Percentiles rank a stretch among this genome's conserved stretches.
Conservation (phyloP, 2,797 vertebrate species). For the Dendrocincla tyrannina region DNA sequence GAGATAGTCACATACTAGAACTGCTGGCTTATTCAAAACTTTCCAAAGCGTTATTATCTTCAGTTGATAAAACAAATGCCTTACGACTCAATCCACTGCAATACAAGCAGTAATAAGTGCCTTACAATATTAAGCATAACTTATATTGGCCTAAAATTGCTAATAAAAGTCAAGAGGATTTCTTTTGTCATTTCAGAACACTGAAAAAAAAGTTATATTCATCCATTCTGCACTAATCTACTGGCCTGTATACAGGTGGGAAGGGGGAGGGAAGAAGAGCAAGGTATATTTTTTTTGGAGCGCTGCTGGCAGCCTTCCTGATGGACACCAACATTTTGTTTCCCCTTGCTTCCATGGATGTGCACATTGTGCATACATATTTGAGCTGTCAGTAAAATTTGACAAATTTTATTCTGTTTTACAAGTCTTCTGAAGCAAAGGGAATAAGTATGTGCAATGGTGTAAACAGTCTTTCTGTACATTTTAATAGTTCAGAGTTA, state of each 20-base stretch:
- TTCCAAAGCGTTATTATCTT: conserved; percentile 71
- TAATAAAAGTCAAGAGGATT: conserved; percentile 35
- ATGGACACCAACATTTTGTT: conserved; percentile 62
- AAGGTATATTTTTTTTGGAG: conserved; percentile 75
- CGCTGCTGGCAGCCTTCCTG: conserved; percentile 91
- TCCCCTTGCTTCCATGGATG: conserved; percentile 32
- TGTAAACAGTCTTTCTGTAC: conserved; percentile 86
- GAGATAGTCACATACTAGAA: conserved; percentile 40
- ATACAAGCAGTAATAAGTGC: conserved; percentile 76
- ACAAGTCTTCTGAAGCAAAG: conserved; percentile 71
- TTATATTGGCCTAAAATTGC: conserved; percentile 40
- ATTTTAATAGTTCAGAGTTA: conserved; percentile 80
- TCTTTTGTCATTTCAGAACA: neutral
- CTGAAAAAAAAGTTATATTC: neutral
- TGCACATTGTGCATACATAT: conserved; percentile 62
- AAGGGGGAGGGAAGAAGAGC: conserved; percentile 20
- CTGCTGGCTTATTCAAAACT: conserved; percentile 45
- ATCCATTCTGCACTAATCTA: conserved; percentile 67
- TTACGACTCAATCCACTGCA: conserved; percentile 68
- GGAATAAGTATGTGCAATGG: conserved; percentile 87
- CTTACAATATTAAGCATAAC: conserved; percentile 66
- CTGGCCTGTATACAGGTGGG: conserved; percentile 31
- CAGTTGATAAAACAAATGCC: conserved; percentile 69
- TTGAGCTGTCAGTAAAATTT: conserved; percentile 72
- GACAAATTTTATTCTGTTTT: conserved; percentile 70